These are phyloP conservation scores for Trichopoda pennipes DNA, from an alignment of 2,888 invertebrate genomes.

Conservation along the genomic window DNA sequence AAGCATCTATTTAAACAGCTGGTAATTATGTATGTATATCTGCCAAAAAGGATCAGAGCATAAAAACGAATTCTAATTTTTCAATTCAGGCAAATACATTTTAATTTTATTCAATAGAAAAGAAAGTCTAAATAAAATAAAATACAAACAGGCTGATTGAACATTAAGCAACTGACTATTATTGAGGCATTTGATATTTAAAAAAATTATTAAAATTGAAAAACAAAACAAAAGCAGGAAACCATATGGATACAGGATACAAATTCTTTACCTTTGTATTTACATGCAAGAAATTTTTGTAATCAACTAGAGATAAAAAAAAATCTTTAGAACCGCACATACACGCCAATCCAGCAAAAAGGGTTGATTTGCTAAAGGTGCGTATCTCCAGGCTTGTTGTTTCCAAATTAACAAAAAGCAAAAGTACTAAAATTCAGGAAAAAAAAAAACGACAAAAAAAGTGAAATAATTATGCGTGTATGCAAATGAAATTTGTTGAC, in stretches of 20 bases:
- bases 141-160: conserved; percentile 32
- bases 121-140: not conserved
- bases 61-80: conserved; percentile 12
- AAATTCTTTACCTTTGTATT: conserved; percentile 43
- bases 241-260: conserved; percentile 56
- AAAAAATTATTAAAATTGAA: not conserved
- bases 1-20: conserved; percentile 46
- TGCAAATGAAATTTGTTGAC: conserved; percentile 64
- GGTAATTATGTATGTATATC: not conserved
- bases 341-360: conserved; percentile 37
- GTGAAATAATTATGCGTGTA: conserved; percentile 61
- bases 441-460: conserved; percentile 36
- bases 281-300: conserved; percentile 53
- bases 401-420: conserved; percentile 51
- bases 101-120: not conserved
- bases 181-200: conserved; percentile 4
- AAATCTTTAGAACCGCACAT: conserved; percentile 19
- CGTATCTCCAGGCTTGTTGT: conserved; percentile 48
- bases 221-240: conserved; percentile 36
- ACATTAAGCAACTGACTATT: conserved; percentile 19
- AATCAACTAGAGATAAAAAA: conserved; percentile 49
- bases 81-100: conserved; percentile 1
- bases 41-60: conserved; percentile 39
- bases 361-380: conserved; percentile 67
- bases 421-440: not conserved